Percentiles rank a stretch among this genome's conserved stretches.
Conservation (phyloP, 2,888 invertebrate species). For the Conus canariensis region DNA sequence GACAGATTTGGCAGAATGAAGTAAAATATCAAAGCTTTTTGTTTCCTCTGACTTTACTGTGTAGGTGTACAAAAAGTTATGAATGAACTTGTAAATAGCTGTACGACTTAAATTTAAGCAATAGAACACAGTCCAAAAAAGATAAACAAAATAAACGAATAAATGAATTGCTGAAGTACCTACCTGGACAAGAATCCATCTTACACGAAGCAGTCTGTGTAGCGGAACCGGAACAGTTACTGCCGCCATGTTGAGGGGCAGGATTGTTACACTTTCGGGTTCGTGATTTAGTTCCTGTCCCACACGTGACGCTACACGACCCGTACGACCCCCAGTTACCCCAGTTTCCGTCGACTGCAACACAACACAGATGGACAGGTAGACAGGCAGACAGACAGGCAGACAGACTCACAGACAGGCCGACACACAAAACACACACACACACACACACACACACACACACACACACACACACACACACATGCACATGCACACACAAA, state of each 20-base stretch:
- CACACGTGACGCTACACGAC: constrained; percentile 40
- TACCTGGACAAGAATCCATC: constrained; percentile 29
- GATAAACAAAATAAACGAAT: not conserved
- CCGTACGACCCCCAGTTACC: constrained; percentile 43
- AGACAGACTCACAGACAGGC: too few species aligned
- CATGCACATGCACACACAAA: not conserved
- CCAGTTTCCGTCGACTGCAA: constrained; percentile 39
- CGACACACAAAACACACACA: not conserved
- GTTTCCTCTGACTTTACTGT: too few species aligned
- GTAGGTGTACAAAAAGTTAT: too few species aligned
- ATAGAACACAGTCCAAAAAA: not conserved
- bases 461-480: constrained; percentile 23
- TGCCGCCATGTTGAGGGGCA: constrained; percentile 49
- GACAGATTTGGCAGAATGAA: too few species aligned
- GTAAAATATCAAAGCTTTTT: too few species aligned
- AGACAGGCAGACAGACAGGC: too few species aligned
- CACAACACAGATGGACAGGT: too few species aligned
- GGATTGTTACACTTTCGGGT: constrained; percentile 51
- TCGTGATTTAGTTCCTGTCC: constrained; percentile 46
- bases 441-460: constrained; percentile 23
- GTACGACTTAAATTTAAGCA: not conserved
- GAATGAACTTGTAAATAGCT: too few species aligned
- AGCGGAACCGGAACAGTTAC: constrained; percentile 34
- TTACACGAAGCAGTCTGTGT: constrained; percentile 20
- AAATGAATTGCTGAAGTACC: not conserved